phyloP scores from a whole-genome alignment of 2,797 vertebrate species.

The Trachurus trachurus region DNA sequence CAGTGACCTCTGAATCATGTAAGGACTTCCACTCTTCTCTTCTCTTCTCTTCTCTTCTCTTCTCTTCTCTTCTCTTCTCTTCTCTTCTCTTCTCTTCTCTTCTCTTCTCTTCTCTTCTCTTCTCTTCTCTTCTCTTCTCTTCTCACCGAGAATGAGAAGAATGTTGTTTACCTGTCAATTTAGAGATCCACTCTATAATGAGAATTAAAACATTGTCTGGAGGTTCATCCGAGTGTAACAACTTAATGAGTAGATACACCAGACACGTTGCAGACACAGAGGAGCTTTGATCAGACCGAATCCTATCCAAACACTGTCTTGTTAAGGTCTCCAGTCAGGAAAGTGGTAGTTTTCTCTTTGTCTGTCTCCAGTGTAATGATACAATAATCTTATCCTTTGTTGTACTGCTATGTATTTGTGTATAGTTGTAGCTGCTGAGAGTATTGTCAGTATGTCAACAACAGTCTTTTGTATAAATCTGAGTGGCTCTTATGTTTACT shows the following conservation, averaged over 20 bases:
- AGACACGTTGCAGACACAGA: constrained; percentile 65
- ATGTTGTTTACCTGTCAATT: constrained; percentile 75
- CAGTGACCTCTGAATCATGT: constrained; percentile 23
- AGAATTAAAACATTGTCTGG: constrained; percentile 66
- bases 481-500: too few relatives aligned
- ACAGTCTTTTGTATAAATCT: background rate
- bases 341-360: constrained; percentile 56
- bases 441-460: background rate
- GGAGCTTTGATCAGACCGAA: constrained; percentile 71
- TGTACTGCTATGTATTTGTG: background rate
- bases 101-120: too few relatives aligned
- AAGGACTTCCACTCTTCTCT: background rate
- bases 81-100: background rate
- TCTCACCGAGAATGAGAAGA: constrained; percentile 49
- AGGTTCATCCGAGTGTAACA: constrained; percentile 63
- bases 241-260: constrained; percentile 75
- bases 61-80: background rate
- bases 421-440: background rate
- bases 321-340: constrained; percentile 36
- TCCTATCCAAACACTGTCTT: constrained; percentile 66
- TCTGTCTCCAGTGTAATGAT: constrained; percentile 63
- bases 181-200: constrained; percentile 56
- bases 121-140: too few relatives aligned
- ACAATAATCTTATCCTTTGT: constrained; percentile 22
- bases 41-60: constrained; percentile 1